These are phyloP conservation scores for Bombyx mori DNA, from an alignment of 1,140 invertebrate species.

Conservation along the genomic window DNA sequence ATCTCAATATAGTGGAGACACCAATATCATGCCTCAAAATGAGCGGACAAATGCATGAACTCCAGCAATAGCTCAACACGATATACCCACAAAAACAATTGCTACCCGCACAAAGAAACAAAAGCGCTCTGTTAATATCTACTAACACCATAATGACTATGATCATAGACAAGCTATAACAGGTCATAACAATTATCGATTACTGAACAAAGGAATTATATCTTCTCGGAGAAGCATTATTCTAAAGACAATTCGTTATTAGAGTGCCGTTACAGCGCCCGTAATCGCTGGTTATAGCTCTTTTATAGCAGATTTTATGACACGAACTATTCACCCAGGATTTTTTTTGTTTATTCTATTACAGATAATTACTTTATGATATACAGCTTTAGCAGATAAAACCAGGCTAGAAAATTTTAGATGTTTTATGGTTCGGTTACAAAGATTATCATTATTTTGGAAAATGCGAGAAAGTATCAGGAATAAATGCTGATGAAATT, in stretches of 20 bases:
- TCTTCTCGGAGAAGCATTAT: constrained; percentile 52
- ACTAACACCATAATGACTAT: neutral
- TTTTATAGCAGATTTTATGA: constrained; percentile 67
- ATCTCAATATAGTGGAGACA: too few relatives aligned
- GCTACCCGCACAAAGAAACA: too few relatives aligned
- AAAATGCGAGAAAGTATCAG: too few relatives aligned
- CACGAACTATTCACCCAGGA: constrained; percentile 60
- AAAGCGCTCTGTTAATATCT: too few relatives aligned
- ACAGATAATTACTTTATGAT: neutral
- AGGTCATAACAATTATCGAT: neutral
- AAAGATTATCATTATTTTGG: too few relatives aligned
- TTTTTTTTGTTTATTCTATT: neutral
- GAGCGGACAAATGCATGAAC: too few relatives aligned
- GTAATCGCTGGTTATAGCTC: constrained; percentile 66
- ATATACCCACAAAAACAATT: too few relatives aligned
- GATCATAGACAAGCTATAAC: neutral
- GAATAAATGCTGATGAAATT: too few relatives aligned
- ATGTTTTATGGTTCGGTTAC: too few relatives aligned
- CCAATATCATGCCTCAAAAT: too few relatives aligned
- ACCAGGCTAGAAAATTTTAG: too few relatives aligned
- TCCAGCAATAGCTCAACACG: too few relatives aligned
- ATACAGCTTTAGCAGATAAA: neutral
- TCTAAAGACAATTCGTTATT: constrained; percentile 70
- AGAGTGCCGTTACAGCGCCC: constrained; percentile 51
- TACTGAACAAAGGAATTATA: constrained; percentile 34